phyloP scores from a whole-genome alignment of 2,113 vertebrate genomes.

The Sapayoa aenigma region DNA sequence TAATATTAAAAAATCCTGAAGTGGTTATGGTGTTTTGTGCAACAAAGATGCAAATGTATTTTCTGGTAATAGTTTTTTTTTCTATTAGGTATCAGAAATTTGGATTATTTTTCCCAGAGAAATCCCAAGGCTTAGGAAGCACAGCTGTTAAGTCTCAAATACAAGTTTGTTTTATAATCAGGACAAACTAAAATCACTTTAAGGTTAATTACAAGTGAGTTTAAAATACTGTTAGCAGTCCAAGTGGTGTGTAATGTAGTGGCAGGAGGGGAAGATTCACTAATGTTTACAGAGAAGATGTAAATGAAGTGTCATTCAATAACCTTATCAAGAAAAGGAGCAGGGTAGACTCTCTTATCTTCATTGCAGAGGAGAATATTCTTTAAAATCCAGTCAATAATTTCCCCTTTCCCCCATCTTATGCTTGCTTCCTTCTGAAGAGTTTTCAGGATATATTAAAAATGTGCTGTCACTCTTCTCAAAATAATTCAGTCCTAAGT shows the following conservation, averaged over 20 bases:
- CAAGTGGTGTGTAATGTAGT: neutral
- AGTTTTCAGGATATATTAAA: slow-evolving; percentile 19
- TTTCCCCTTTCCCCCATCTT: neutral
- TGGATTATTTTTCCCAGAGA: slow-evolving; percentile 25
- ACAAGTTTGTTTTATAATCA: neutral
- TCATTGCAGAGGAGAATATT: slow-evolving; percentile 6
- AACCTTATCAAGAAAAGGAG: neutral
- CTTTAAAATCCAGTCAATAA: neutral
- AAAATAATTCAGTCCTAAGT: neutral
- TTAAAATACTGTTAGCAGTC: neutral
- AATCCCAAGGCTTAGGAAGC: neutral
- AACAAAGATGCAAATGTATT: neutral
- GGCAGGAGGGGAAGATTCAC: neutral
- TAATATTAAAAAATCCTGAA: neutral
- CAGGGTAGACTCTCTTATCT: neutral
- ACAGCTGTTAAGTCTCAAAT: neutral
- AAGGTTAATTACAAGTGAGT: slow-evolving; percentile 35
- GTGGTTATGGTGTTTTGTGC: neutral
- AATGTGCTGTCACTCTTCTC: slow-evolving; percentile 9
- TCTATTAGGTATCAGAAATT: neutral
- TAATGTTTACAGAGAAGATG: neutral
- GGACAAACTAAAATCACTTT: slow-evolving; percentile 23
- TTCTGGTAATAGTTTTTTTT: slow-evolving; percentile 1
- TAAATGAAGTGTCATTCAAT: neutral
- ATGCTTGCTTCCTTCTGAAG: neutral